Percentiles rank a stretch among this genome's conserved stretches.
phyloP scores from a whole-genome alignment of 2,113 vertebrate species.

The Redunca redunca region DNA sequence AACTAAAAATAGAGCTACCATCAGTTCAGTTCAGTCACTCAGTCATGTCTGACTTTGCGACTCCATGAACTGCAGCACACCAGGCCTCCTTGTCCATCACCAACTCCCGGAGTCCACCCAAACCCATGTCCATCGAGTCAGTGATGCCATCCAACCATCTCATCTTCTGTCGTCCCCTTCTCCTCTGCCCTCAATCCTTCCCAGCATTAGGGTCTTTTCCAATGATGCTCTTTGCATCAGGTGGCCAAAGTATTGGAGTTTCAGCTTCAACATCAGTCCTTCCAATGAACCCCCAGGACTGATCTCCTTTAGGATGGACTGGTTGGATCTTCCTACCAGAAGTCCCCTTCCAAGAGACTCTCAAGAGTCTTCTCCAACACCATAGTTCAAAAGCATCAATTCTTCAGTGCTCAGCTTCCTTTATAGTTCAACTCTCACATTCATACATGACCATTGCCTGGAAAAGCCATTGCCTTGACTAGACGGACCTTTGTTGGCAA shows the following conservation, averaged over 20 bases:
- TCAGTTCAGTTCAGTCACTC: not conserved
- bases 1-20: not conserved
- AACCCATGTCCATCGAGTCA: not conserved
- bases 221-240: not conserved
- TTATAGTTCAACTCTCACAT: not conserved
- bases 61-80: not conserved
- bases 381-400: not conserved
- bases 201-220: not conserved
- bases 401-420: not conserved
- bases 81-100: not conserved
- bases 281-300: not conserved
- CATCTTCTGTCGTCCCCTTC: not conserved
- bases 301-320: not conserved
- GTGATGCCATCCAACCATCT: not conserved
- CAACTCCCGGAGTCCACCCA: not conserved
- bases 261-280: not conserved
- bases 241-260: not conserved
- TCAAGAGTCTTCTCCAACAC: not conserved
- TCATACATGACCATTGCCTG: not conserved
- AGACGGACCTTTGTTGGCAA: not conserved
- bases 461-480: not conserved
- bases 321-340: not conserved
- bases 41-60: not conserved
- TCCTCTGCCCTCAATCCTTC: not conserved
- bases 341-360: not conserved